Percentiles rank a stretch among this genome's conserved stretches.
phyloP scores from a whole-genome alignment of 2,113 vertebrate genomes.

The Pterocles orientalis region DNA sequence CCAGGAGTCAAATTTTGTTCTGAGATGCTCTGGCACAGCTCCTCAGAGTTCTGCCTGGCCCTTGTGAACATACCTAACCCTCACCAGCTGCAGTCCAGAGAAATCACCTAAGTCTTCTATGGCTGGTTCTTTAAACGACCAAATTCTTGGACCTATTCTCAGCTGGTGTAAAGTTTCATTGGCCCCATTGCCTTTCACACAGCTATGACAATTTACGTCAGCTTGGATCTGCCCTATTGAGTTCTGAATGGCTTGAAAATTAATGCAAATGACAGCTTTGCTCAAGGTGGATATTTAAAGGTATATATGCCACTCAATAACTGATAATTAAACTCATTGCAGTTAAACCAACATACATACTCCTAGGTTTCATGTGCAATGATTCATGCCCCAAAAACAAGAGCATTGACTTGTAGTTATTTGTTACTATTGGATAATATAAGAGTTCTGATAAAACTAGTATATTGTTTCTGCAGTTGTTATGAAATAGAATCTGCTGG shows the following conservation, averaged over 20 bases:
- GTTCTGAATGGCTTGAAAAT: neutral
- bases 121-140: neutral
- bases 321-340: neutral
- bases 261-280: neutral
- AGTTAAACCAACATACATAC: neutral
- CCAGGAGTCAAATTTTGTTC: neutral
- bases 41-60: neutral
- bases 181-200: neutral
- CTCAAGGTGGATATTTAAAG: neutral
- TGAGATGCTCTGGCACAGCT: neutral
- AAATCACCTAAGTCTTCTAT: neutral
- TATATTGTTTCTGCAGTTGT: neutral
- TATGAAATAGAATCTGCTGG: conserved; percentile 26
- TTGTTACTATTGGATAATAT: neutral
- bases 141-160: too few relatives aligned
- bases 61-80: neutral
- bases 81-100: neutral
- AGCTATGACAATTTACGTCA: neutral
- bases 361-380: neutral
- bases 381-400: neutral
- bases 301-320: neutral
- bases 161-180: neutral
- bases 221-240: neutral
- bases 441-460: neutral
- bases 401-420: neutral